Percentiles rank a stretch among this genome's conserved stretches.
These are phyloP conservation scores for Megalops cyprinoides DNA, from an alignment of 2,797 vertebrate species.

Conservation along the genomic window DNA sequence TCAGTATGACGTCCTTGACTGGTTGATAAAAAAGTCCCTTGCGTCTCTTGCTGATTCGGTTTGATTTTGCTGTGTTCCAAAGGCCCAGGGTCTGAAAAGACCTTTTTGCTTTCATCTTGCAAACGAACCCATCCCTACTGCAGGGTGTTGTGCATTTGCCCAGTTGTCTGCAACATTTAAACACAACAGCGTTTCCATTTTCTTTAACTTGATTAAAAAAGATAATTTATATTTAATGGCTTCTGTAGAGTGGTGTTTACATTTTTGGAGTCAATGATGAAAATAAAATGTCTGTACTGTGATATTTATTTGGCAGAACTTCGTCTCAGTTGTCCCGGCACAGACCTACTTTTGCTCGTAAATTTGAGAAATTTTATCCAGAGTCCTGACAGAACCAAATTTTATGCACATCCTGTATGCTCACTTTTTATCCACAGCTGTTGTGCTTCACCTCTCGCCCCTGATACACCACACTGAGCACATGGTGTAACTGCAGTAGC, in stretches of 20 bases:
- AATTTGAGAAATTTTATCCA: background rate
- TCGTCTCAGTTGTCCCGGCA: too few relatives aligned
- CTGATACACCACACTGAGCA: background rate
- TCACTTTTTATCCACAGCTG: background rate
- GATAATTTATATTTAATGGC: conserved; percentile 2
- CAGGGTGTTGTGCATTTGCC: background rate
- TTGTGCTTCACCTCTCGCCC: background rate
- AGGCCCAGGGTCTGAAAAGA: background rate
- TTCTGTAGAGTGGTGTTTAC: background rate
- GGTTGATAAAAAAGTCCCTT: background rate
- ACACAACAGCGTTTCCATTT: background rate
- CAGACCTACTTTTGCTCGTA: too few relatives aligned
- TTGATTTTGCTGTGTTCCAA: background rate
- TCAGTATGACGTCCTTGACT: background rate
- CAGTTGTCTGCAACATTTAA: conserved; percentile 39
- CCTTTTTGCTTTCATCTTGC: background rate
- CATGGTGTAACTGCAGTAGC: too few relatives aligned
- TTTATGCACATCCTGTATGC: background rate
- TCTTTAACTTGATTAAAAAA: background rate
- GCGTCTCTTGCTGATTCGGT: background rate
- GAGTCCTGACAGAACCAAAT: background rate
- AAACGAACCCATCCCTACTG: background rate
- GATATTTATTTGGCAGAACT: too few relatives aligned
- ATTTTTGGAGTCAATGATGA: background rate
- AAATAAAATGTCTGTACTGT: background rate